Conservation (phyloP, 2,113 vertebrate genomes). For the Atlantisia rogersi region DNA sequence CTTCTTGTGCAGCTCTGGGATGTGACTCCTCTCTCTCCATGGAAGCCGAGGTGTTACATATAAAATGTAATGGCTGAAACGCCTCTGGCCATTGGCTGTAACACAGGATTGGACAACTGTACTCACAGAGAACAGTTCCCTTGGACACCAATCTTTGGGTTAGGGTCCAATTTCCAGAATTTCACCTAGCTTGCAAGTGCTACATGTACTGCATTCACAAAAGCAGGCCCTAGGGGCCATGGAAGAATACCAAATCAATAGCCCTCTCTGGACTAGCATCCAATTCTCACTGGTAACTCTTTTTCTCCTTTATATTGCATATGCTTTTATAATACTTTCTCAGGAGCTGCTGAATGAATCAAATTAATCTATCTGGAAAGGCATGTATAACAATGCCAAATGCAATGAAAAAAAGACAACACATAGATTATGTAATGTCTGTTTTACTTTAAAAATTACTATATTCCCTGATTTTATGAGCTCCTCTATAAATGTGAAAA, state of each 20-base stretch:
- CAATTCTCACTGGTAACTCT: neutral
- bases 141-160: neutral
- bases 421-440: neutral
- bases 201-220: neutral
- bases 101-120: neutral
- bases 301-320: neutral
- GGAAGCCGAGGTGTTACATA: neutral
- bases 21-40: neutral
- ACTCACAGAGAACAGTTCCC: neutral
- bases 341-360: neutral
- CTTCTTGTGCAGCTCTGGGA: neutral
- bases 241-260: neutral
- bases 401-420: neutral
- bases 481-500: neutral
- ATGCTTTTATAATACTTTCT: neutral
- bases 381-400: neutral
- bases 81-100: neutral
- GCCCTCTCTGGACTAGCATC: neutral
- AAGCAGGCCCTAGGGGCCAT: neutral
- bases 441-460: neutral
- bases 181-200: neutral
- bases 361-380: neutral
- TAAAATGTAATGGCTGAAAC: neutral
- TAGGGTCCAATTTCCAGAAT: neutral
- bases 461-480: neutral